Percentiles rank a stretch among this genome's conserved stretches.
Evolutionary conservation across 2,797 vertebrate species (phyloP).

Genomic region (Numenius phaeopus): DNA sequence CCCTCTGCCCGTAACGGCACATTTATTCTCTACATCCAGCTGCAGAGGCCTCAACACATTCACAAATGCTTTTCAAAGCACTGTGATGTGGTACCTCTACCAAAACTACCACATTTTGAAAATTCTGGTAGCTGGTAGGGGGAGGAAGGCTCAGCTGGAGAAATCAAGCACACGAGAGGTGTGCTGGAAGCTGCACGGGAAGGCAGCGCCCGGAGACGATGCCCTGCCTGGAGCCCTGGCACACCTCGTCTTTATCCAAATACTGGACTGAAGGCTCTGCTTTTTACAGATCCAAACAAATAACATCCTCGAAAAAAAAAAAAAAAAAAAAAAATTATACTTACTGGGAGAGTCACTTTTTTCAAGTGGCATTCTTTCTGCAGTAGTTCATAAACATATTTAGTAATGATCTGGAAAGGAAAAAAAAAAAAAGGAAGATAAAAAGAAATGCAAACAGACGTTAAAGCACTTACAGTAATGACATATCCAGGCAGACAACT

Average conservation of each 20-base stretch:
- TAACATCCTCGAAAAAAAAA: not conserved
- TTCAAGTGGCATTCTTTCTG: constrained; percentile 94
- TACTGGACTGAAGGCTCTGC: not conserved
- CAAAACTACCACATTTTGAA: not conserved
- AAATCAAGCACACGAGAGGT: not conserved
- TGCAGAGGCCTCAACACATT: not conserved
- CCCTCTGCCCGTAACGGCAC: not conserved
- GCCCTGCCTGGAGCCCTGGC: not conserved
- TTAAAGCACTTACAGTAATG: constrained; percentile 9
- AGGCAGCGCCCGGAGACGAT: not conserved
- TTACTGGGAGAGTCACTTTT: constrained; percentile 94
- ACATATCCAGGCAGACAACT: not conserved
- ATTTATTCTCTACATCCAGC: not conserved
- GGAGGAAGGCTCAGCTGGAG: not conserved
- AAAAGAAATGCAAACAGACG: constrained; percentile 20
- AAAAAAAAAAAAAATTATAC: constrained; percentile 65
- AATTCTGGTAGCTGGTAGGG: not conserved
- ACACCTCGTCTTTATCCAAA: not conserved
- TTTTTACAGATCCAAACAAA: not conserved
- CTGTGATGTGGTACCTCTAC: not conserved
- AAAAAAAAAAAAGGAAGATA: not conserved
- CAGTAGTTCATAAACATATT: constrained; percentile 93
- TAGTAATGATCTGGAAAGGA: constrained; percentile 91
- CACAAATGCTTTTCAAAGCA: not conserved
- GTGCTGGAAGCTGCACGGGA: not conserved